A percentile compares a stretch with the other conserved stretches of the same genome.
phyloP scores from a whole-genome alignment of 1,140 invertebrate species.

The Euura saliciscinereae region DNA sequence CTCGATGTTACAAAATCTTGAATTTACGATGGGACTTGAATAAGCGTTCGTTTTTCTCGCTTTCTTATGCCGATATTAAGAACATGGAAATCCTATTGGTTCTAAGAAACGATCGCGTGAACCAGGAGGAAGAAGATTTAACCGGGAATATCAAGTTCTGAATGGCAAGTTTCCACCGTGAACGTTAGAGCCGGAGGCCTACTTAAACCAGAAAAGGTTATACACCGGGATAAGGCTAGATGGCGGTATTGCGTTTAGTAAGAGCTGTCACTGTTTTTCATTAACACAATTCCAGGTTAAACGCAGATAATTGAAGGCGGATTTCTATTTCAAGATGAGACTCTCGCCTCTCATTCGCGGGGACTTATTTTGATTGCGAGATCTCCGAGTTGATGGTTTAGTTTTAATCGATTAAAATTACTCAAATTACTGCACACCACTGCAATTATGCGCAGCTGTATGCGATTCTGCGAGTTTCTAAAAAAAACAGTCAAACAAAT shows the following conservation, averaged over 20 bases:
- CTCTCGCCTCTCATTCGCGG: not conserved
- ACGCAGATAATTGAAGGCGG: conserved; percentile 1
- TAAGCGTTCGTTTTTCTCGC: too few species aligned
- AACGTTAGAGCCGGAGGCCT: conserved; percentile 31
- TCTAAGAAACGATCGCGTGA: not conserved
- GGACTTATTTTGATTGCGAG: not conserved
- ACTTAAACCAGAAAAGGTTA: conserved; percentile 30
- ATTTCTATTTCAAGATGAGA: conserved; percentile 7
- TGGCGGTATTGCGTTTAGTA: conserved; percentile 5
- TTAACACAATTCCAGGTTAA: conserved; percentile 7
- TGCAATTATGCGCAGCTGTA: too few species aligned
- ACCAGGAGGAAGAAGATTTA: not conserved
- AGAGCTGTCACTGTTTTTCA: conserved; percentile 7
- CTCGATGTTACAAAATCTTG: too few species aligned
- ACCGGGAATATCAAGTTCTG: conserved; percentile 21
- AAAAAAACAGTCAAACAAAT: too few species aligned
- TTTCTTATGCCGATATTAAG: too few species aligned
- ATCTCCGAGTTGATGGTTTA: not conserved
- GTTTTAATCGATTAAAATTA: not conserved
- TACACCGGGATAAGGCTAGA: conserved; percentile 13
- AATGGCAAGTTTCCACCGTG: conserved; percentile 32
- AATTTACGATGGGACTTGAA: too few species aligned
- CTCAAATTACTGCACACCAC: not conserved
- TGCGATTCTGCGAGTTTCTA: too few species aligned
- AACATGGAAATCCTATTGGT: too few species aligned